Evolutionary conservation across 2,113 vertebrate genomes (phyloP).

Genomic region (Podiceps cristatus): DNA sequence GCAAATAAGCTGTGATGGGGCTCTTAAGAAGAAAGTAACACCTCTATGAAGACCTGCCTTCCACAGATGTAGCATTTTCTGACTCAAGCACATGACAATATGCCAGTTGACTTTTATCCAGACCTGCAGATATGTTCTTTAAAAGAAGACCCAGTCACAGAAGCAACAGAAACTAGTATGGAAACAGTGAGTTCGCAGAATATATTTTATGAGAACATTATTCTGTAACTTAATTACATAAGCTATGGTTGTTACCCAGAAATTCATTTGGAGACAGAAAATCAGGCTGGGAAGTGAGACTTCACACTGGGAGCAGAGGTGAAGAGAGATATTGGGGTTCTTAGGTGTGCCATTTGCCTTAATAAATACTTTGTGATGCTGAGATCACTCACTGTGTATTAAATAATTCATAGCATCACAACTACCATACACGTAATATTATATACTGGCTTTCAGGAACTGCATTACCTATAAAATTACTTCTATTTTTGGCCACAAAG

Average conservation of each 20-base stretch:
- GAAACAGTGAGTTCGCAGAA: not conserved
- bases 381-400: not conserved
- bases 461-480: not conserved
- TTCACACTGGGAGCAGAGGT: not conserved
- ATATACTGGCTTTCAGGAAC: slow-evolving; percentile 25
- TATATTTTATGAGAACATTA: not conserved
- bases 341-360: not conserved
- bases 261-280: not conserved
- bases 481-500: slow-evolving; percentile 40
- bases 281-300: not conserved
- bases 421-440: not conserved
- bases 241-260: not conserved
- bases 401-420: not conserved
- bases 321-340: not conserved
- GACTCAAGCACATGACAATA: not conserved
- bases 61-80: not conserved
- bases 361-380: not conserved
- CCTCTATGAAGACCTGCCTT: not conserved
- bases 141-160: not conserved
- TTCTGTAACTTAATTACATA: not conserved
- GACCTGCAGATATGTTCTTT: not conserved
- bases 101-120: not conserved
- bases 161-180: not conserved
- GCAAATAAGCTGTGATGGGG: not conserved
- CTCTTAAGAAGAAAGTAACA: not conserved